These are phyloP conservation scores for Cygnus buccinator DNA, from an alignment of 2,113 vertebrate species.

Conservation along the genomic window DNA sequence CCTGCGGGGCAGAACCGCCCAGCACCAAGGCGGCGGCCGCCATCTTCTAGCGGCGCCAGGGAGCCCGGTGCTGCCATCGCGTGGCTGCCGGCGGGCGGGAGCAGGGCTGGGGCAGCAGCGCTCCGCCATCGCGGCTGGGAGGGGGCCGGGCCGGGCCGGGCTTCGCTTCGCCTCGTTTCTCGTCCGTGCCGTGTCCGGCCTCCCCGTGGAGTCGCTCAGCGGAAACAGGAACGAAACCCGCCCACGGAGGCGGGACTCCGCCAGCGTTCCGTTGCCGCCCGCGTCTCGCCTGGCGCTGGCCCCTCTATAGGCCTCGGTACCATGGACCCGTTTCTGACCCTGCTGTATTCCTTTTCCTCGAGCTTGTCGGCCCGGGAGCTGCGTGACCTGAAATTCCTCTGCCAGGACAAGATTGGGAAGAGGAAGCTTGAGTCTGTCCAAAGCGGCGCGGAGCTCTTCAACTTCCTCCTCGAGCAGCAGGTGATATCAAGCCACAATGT, in stretches of 20 bases:
- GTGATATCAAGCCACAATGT: not conserved
- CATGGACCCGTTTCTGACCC: slow-evolving; percentile 47
- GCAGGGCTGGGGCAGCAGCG: accelerated
- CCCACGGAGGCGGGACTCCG: too few species aligned
- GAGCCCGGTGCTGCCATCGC: accelerated
- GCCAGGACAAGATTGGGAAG: slow-evolving; percentile 43
- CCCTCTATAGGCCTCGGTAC: not conserved
- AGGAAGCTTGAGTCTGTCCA: slow-evolving; percentile 33
- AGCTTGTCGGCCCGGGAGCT: slow-evolving; percentile 36
- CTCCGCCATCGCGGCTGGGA: not conserved
- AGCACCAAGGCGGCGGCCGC: not conserved
- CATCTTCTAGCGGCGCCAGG: not conserved
- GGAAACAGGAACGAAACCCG: accelerated
- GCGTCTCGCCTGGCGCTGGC: too few species aligned
- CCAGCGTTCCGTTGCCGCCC: accelerated
- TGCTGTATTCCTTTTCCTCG: slow-evolving; percentile 72
- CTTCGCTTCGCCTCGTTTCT: too few species aligned
- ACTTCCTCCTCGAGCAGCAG: slow-evolving; percentile 63
- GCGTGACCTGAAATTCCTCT: slow-evolving; percentile 72
- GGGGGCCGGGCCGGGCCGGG: accelerated
- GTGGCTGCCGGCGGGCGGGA: not conserved
- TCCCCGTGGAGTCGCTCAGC: accelerated
- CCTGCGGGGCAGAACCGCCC: too few species aligned
- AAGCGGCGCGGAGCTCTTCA: slow-evolving; percentile 65
- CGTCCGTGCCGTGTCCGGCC: too few species aligned